Percentiles rank a stretch among this genome's conserved stretches.
Evolutionary conservation across 2,113 vertebrate species (phyloP).

Genomic region (Eubucco bourcierii): DNA sequence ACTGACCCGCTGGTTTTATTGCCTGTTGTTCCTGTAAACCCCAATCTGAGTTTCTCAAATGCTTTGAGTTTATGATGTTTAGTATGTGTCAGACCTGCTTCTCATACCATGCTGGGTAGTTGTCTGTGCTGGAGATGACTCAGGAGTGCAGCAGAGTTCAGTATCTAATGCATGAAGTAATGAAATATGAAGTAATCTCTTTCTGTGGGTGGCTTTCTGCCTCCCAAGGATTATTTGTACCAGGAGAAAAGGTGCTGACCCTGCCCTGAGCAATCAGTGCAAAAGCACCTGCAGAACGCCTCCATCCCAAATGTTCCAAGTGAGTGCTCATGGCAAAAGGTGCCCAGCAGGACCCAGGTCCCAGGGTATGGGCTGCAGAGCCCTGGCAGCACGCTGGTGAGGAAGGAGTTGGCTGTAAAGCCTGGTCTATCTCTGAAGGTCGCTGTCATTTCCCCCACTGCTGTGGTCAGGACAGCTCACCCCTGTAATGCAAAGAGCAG

Average conservation of each 20-base stretch:
- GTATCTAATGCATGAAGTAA: not conserved
- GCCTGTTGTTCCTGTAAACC: not conserved
- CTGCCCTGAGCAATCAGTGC: not conserved
- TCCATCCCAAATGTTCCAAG: not conserved
- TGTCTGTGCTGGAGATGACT: not conserved
- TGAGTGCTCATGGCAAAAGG: not conserved
- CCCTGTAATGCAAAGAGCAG: rapidly evolving
- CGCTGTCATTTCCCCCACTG: not conserved
- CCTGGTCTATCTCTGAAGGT: rapidly evolving
- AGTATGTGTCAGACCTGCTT: not conserved
- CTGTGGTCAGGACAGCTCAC: rapidly evolving
- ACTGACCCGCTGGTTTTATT: not conserved
- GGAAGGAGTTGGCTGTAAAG: rapidly evolving
- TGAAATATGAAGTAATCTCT: not conserved
- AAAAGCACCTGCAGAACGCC: not conserved
- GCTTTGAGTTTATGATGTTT: not conserved
- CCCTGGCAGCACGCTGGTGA: not conserved
- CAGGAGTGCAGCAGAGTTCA: not conserved
- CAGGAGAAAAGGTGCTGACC: not conserved
- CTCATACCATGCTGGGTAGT: rapidly evolving
- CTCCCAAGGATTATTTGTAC: not conserved
- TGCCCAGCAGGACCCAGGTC: rapidly evolving
- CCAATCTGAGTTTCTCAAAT: not conserved
- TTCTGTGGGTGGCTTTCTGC: not conserved
- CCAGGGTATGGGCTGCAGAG: rapidly evolving